Evolutionary conservation across 2,888 invertebrate genomes (phyloP).

Genomic region (Schizaphis graminum): DNA sequence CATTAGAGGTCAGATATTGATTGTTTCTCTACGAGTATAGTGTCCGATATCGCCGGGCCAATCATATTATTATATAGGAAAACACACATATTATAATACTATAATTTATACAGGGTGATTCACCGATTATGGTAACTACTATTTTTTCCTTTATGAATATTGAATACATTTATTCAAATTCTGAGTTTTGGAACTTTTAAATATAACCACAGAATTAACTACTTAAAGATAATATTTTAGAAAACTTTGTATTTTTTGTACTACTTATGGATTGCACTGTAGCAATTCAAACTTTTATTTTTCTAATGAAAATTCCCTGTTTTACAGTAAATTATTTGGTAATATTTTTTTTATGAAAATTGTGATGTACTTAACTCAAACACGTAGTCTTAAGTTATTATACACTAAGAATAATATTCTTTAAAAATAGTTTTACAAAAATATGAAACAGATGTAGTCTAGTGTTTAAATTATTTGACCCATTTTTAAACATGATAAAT

Average conservation of each 20-base stretch:
- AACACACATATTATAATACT: background rate
- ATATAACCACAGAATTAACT: no score
- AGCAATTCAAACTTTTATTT: background rate
- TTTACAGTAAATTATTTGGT: background rate
- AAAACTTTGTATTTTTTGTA: background rate
- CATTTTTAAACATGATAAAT: background rate
- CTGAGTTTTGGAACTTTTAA: background rate
- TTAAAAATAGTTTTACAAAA: background rate
- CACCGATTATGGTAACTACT: background rate
- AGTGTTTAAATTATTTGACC: background rate
- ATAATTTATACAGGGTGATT: background rate
- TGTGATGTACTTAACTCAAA: background rate
- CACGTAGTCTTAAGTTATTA: background rate
- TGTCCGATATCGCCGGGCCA: background rate
- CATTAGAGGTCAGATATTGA: conserved; percentile 43
- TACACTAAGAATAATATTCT: background rate
- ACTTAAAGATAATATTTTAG: background rate
- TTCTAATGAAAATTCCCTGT: background rate
- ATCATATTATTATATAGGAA: background rate
- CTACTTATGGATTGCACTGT: background rate
- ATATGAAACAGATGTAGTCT: background rate
- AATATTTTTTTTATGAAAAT: background rate
- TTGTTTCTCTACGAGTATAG: background rate
- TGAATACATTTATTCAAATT: background rate
- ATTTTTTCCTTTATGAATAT: background rate